Percentiles rank a stretch among this genome's conserved stretches.
These are phyloP conservation scores for Argentina silus DNA, from an alignment of 2,797 vertebrate genomes.

Conservation along the genomic window DNA sequence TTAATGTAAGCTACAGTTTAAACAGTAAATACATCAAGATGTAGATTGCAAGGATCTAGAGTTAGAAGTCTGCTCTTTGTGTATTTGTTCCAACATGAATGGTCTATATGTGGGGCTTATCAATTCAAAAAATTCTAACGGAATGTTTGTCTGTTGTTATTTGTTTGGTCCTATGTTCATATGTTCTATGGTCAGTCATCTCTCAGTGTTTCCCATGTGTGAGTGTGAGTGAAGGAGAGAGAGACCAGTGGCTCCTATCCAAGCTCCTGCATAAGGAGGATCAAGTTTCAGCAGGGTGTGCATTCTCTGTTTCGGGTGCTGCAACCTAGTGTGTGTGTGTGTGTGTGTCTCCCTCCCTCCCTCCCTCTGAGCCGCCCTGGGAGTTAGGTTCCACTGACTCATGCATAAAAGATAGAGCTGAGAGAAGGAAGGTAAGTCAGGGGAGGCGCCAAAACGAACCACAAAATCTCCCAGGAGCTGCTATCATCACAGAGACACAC, in stretches of 20 bases:
- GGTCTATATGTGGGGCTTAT: no score
- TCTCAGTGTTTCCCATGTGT: neutral
- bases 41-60: conserved; percentile 24
- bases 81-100: no score
- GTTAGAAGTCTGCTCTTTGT: no score
- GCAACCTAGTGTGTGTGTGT: conserved; percentile 6
- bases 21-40: no score
- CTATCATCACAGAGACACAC: conserved; percentile 22
- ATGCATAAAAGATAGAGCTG: conserved; percentile 77
- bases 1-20: no score
- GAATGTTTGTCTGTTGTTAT: neutral
- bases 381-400: conserved; percentile 79
- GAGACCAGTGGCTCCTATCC: neutral
- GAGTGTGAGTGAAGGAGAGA: conserved; percentile 2
- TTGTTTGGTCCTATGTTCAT: neutral
- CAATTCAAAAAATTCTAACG: no score
- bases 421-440: conserved; percentile 45
- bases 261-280: conserved; percentile 12
- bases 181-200: no score
- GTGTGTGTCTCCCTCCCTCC: conserved; percentile 29
- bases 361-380: conserved; percentile 22
- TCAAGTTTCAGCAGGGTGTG: conserved; percentile 40
- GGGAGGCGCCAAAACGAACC: conserved; percentile 39
- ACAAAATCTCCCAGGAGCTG: conserved; percentile 9
- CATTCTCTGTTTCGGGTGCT: conserved; percentile 6